Conservation (phyloP, 2,113 vertebrate species). For the Plotosus lineatus region DNA sequence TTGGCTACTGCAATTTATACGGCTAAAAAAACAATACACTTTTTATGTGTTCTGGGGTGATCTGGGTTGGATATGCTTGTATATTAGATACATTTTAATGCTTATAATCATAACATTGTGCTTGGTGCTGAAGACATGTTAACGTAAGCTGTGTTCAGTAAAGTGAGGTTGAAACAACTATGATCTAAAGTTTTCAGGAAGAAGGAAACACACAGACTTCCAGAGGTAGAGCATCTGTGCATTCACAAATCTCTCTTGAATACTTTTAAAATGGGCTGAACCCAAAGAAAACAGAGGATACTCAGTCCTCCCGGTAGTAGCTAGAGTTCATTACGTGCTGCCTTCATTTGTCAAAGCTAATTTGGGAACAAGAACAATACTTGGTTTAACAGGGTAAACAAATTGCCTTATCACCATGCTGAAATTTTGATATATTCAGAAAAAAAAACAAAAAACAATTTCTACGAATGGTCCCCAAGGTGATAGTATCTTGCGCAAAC, state of each 20-base stretch:
- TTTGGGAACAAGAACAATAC: slow-evolving; percentile 47
- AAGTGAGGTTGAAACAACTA: not conserved
- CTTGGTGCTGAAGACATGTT: not conserved
- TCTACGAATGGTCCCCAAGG: slow-evolving; percentile 26
- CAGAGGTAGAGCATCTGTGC: slow-evolving; percentile 17
- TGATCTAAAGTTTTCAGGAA: not conserved
- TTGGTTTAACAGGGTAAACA: slow-evolving; percentile 44
- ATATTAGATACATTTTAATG: not conserved
- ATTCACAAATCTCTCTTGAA: slow-evolving; percentile 27
- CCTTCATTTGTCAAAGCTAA: slow-evolving; percentile 45
- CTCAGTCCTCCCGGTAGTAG: slow-evolving; percentile 48
- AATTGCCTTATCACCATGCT: slow-evolving; percentile 37
- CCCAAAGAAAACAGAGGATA: slow-evolving; percentile 50
- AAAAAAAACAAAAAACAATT: slow-evolving; percentile 31
- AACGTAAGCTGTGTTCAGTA: not conserved
- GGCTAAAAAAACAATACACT: too few relatives aligned
- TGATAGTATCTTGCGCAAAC: slow-evolving; percentile 52
- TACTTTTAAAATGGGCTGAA: slow-evolving; percentile 29
- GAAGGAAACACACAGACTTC: slow-evolving; percentile 17
- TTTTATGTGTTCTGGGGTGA: not conserved
- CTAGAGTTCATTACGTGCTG: slow-evolving; percentile 44
- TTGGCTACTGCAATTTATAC: too few relatives aligned
- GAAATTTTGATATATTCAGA: slow-evolving; percentile 38
- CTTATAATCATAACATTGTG: not conserved
- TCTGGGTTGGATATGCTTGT: not conserved